Base-by-base conservation (phyloP, 2,797 vertebrate genomes). In the Pyrrhura leucotis region DNA sequence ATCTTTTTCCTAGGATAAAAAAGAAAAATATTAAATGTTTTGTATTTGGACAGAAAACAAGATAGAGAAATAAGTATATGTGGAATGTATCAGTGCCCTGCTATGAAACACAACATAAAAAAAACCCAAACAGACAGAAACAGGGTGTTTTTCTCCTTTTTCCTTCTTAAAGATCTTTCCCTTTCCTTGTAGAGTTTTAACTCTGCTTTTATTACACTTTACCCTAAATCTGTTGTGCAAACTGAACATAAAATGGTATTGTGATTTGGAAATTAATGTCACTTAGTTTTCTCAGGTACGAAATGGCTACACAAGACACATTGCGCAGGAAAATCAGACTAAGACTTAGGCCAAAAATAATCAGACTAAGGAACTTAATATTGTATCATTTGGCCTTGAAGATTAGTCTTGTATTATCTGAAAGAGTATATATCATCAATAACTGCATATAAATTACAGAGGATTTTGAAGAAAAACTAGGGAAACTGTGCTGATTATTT, bases 1-100 rank as follows among this genome's bases (percentile, higher is more conserved):
- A 31, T 83, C 83, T 86, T 94, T 93, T 93, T 86, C 81, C 88
- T 96, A 96, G 35, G 18, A 77, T 22, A 4, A 47, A 13, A 76
- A 81, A 74, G 65, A 58, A 23, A 42, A 29, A 13, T 1, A 21
- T 89, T 54, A 54, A 39, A 31, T 7, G n/a, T 48, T 84, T 76
- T 51, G 21, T 5, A 17, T 91, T 95, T 56, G 16, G 31, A 51
- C 23, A 40, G 66, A 84, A 48, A 91, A 82, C 85, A 80, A 42
- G 7, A 39, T 39, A 69, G 37, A 80, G 69, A 95, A 91, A 29
- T n/a, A 68, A 59, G 25, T 44, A 4, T 66, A 25, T 28, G 23
- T 67, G 23, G 33, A 85, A 63, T 37, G 15, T 79, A 29, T 58
- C 28, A 11, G 19, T 76, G 31, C 13, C 53, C 53, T 78, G 26